Percentiles rank a stretch among this genome's conserved stretches.
These are phyloP conservation scores for Gobionotothen gibberifrons DNA, from an alignment of 2,797 vertebrate genomes.

Conservation along the genomic window DNA sequence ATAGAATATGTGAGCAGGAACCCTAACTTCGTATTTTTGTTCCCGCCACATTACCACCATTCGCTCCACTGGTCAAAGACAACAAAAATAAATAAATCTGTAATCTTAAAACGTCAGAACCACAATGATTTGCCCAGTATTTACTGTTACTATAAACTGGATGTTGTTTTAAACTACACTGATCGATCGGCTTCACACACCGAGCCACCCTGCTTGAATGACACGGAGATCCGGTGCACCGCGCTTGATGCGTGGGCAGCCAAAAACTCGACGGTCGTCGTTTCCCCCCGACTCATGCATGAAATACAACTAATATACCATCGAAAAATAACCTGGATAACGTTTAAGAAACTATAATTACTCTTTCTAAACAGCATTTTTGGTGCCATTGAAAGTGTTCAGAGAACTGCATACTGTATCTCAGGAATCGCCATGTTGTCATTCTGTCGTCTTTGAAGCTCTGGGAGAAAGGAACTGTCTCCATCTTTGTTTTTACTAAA, in stretches of 20 bases:
- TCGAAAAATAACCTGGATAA: conserved; percentile 17
- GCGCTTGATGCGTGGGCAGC: conserved; percentile 72
- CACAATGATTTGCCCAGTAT: fast-evolving
- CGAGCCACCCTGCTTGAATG: conserved; percentile 56
- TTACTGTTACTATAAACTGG: background rate
- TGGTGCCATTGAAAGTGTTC: conserved; percentile 56
- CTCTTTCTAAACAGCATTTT: conserved; percentile 42
- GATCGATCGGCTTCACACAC: conserved; percentile 18
- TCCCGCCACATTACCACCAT: conserved; percentile 83
- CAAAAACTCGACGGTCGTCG: conserved; percentile 68
- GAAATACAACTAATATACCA: conserved; percentile 51
- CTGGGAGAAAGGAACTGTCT: conserved; percentile 84
- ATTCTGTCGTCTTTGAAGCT: conserved; percentile 86
- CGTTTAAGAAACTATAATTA: conserved; percentile 39
- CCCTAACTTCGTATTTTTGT: conserved; percentile 70
- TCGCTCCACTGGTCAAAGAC: conserved; percentile 43
- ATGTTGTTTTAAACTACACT: background rate
- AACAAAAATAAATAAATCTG: conserved; percentile 18
- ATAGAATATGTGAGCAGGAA: conserved; percentile 43
- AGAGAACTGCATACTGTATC: conserved; percentile 80
- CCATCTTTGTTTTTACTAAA: conserved; percentile 88
- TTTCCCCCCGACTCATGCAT: conserved; percentile 61
- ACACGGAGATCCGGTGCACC: conserved; percentile 68
- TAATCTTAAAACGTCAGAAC: conserved; percentile 1
- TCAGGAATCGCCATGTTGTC: conserved; percentile 88